Evolutionary conservation across 2,797 vertebrate species (phyloP), one percentile per base, ranked within the genome.

Genomic region (Dipus sagitta): DNA sequence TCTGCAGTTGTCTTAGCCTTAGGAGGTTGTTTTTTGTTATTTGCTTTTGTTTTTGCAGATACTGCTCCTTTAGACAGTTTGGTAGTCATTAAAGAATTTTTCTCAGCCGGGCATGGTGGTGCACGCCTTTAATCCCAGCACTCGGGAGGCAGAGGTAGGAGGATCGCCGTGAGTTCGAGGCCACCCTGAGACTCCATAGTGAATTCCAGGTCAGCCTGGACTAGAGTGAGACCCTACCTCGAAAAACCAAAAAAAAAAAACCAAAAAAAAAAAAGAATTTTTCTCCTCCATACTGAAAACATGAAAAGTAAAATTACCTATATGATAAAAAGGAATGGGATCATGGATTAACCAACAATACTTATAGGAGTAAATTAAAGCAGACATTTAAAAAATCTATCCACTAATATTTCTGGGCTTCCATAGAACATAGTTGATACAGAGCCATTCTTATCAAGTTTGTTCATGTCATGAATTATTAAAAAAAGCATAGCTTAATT

Each of bases 231-330:
- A n/a, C n/a, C n/a, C n/a, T n/a, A n/a, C n/a, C n/a, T n/a, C n/a
- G n/a, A n/a, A n/a, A n/a, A n/a, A n/a, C n/a, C n/a, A n/a, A n/a
- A n/a, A n/a, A n/a, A n/a, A n/a, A n/a, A n/a, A n/a, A n/a, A n/a
- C n/a, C n/a, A n/a, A n/a, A n/a, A n/a, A n/a, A n/a, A n/a, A n/a
- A n/a, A 72, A 86, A 92, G 42, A 80, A 86, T 14, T 83, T 12
- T 14, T 54, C 60, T 90, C 32, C 42, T 42, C 47, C 65, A 2
- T 85, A 34, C 85, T 89, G 42, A 93, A 68, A 96, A 88, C 81
- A 80, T 78, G 28, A 72, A 88, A 94, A 89, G 70, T 93, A 86
- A 94, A 96, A 76, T 18, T 18, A 67, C 21, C 71, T 91, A 23
- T 95, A 34, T 92, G 20, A 70, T 90, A 38, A 88, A 90, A 90